These are phyloP conservation scores for Gnathonemus longibarbis DNA, from an alignment of 2,113 vertebrate species.

Conservation along the genomic window DNA sequence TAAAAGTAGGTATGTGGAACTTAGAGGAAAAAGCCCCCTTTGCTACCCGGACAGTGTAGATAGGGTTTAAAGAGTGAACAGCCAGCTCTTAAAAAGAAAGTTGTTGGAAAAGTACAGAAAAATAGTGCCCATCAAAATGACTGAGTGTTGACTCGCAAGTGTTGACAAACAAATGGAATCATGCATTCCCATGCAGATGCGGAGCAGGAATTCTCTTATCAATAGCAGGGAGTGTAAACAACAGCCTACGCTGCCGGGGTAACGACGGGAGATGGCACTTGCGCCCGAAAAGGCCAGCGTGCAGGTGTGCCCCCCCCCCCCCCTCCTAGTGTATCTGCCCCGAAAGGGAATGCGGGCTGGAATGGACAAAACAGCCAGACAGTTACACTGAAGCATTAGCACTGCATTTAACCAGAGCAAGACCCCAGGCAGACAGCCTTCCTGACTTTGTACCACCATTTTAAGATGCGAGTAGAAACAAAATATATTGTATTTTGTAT, in stretches of 20 bases:
- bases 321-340: neutral
- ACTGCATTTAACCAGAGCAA: neutral
- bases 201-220: slow-evolving; percentile 22
- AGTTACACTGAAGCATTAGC: neutral
- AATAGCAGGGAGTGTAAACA: slow-evolving; percentile 25
- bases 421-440: neutral
- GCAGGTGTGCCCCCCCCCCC: neutral
- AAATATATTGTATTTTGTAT: neutral
- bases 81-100: neutral
- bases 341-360: neutral
- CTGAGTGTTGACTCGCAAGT: neutral
- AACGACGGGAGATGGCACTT: slow-evolving; percentile 11
- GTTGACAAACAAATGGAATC: neutral
- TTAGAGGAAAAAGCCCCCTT: neutral
- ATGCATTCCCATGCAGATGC: slow-evolving; percentile 10
- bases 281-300: neutral
- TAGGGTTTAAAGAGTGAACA: neutral
- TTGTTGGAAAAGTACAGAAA: neutral
- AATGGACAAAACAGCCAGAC: neutral
- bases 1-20: neutral
- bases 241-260: neutral
- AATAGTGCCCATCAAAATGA: neutral
- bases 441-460: neutral
- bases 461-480: neutral
- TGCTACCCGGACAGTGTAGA: neutral